Percentiles rank a stretch among this genome's conserved stretches.
phyloP scores from a whole-genome alignment of 2,888 invertebrate species.

The Rhamnusium bicolor region DNA sequence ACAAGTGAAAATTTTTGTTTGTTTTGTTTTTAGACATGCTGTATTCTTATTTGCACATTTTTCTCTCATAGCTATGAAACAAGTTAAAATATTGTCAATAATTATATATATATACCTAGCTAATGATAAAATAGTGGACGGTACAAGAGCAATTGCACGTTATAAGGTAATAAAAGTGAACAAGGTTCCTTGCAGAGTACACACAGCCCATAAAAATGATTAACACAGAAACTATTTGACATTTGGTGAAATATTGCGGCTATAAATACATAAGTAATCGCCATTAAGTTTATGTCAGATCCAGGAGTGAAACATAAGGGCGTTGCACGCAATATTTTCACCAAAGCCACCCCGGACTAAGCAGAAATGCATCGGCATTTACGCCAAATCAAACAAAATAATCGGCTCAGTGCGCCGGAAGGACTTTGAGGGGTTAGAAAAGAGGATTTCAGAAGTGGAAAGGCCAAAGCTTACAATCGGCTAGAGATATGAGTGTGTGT shows the following conservation, averaged over 20 bases:
- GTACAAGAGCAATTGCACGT: background rate
- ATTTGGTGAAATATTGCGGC: slow-evolving; percentile 45
- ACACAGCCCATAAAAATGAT: slow-evolving; percentile 52
- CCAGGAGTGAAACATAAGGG: slow-evolving; percentile 45
- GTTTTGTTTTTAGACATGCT: no score
- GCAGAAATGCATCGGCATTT: slow-evolving; percentile 52
- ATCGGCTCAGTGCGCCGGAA: slow-evolving; percentile 55
- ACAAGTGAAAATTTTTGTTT: no score
- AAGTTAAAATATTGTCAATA: no score
- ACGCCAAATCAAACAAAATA: slow-evolving; percentile 60
- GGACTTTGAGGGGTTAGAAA: slow-evolving; percentile 32
- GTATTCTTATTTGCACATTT: no score
- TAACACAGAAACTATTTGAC: slow-evolving; percentile 53
- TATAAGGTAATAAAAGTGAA: slow-evolving; percentile 9
- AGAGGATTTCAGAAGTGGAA: slow-evolving; percentile 18
- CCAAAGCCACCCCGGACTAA: background rate
- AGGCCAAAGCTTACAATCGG: slow-evolving; percentile 19
- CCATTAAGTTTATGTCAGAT: slow-evolving; percentile 46
- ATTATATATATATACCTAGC: no score
- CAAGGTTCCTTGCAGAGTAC: slow-evolving; percentile 32
- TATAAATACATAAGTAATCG: slow-evolving; percentile 52
- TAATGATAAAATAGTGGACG: background rate
- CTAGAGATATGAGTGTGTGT: slow-evolving; percentile 16
- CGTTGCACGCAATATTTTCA: slow-evolving; percentile 46
- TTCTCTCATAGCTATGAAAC: no score